Conservation (phyloP, 2,113 vertebrate species). For the Dinomys branickii region DNA sequence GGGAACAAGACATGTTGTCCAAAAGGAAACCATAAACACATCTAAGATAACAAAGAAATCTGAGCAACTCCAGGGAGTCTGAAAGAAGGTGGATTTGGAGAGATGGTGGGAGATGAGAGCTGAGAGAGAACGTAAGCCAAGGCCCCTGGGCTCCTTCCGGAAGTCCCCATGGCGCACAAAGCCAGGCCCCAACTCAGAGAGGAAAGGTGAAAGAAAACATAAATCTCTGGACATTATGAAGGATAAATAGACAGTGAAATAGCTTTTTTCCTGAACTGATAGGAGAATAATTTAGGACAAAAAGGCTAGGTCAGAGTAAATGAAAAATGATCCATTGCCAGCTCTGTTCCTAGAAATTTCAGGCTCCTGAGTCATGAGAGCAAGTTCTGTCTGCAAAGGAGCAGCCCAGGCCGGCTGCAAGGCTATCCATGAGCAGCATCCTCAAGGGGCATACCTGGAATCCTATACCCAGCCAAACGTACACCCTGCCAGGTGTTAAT, state of each 20-base stretch:
- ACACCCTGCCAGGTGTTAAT: not conserved
- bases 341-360: not conserved
- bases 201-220: too few relatives aligned
- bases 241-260: not conserved
- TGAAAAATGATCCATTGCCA: not conserved
- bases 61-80: not conserved
- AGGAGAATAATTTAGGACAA: not conserved
- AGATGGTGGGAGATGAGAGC: not conserved
- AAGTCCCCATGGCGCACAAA: not conserved
- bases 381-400: not conserved
- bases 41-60: not conserved
- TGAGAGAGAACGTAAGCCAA: not conserved
- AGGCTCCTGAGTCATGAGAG: not conserved
- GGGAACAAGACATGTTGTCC: not conserved
- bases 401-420: not conserved
- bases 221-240: not conserved
- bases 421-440: not conserved
- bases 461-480: not conserved
- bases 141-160: not conserved
- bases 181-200: not conserved
- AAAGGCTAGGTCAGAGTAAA: not conserved
- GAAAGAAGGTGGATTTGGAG: not conserved
- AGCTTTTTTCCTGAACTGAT: not conserved
- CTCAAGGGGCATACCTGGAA: not conserved
- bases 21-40: not conserved